Evolutionary conservation across 1,140 invertebrate genomes (phyloP).

Genomic region (Vanessa tameamea): DNA sequence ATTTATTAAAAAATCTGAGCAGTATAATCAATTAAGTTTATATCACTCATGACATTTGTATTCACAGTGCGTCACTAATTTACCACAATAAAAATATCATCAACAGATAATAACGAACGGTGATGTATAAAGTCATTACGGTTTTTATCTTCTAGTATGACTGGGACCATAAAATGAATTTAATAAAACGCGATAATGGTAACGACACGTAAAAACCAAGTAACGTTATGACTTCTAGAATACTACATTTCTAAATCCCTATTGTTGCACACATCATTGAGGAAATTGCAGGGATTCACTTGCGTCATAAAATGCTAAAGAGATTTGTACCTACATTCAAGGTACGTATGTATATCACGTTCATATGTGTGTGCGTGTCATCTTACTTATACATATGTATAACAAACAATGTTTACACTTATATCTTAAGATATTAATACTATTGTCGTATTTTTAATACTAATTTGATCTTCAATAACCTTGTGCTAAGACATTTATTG

Average conservation of each 20-base stretch:
- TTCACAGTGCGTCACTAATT: constrained; percentile 16
- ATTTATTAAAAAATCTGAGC: not conserved
- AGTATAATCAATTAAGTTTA: constrained; percentile 11
- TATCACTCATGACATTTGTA: constrained; percentile 10
- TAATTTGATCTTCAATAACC: constrained; percentile 14
- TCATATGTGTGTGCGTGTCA: not conserved
- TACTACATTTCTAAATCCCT: constrained; percentile 23
- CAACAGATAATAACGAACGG: constrained; percentile 6
- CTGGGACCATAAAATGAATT: constrained; percentile 13
- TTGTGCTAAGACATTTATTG: constrained; percentile 5
- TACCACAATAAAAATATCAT: constrained; percentile 26
- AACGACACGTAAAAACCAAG: constrained; percentile 12
- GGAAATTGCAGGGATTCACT: constrained; percentile 42
- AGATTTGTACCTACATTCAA: constrained; percentile 28
- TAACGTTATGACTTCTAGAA: constrained; percentile 26
- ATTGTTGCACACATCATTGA: constrained; percentile 31
- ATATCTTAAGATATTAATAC: constrained; percentile 14
- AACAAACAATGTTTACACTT: not conserved
- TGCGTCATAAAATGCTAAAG: constrained; percentile 40
- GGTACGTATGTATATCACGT: not conserved
- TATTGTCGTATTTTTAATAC: constrained; percentile 14
- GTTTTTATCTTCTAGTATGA: constrained; percentile 10
- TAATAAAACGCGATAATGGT: constrained; percentile 14
- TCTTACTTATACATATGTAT: not conserved
- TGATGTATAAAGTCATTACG: constrained; percentile 26